Conservation (phyloP, 2,888 invertebrate species). For the Ormyrus labotus region DNA sequence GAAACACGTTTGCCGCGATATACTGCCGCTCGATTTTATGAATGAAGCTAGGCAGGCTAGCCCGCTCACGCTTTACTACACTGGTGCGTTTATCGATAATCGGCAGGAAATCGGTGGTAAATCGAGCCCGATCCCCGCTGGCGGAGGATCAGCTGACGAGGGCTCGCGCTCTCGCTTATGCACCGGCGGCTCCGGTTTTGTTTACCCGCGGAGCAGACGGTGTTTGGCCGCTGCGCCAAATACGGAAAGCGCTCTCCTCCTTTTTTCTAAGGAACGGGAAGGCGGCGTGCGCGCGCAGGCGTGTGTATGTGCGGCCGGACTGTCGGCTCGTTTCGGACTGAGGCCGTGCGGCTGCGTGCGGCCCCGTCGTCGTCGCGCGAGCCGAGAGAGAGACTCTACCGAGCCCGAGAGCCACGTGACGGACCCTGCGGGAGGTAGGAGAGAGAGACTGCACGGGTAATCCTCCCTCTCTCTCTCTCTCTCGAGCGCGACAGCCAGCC, state of each 20-base stretch:
- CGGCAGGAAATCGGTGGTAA: not conserved
- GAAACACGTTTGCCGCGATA: conserved; percentile 36
- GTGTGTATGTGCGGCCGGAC: conserved; percentile 66
- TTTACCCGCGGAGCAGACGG: conserved; percentile 53
- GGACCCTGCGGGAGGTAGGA: conserved; percentile 74
- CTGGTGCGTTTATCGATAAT: not conserved
- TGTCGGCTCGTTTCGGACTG: conserved; percentile 73
- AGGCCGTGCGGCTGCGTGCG: conserved; percentile 54
- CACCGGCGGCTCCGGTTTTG: conserved; percentile 33
- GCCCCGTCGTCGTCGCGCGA: conserved; percentile 48
- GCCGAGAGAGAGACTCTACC: conserved; percentile 17
- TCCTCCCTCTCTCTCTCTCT: conserved; percentile 1
- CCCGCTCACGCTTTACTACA: not conserved
- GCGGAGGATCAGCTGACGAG: conserved; percentile 32
- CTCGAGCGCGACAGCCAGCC: not conserved
- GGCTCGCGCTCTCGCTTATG: not conserved
- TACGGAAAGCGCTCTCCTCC: conserved; percentile 49
- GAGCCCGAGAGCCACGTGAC: conserved; percentile 70
- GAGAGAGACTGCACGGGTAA: not conserved
- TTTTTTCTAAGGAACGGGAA: conserved; percentile 28
- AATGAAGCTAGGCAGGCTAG: conserved; percentile 30
- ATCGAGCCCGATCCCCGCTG: not conserved
- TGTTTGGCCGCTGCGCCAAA: conserved; percentile 49
- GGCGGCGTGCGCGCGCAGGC: conserved; percentile 4
- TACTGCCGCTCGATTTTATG: conserved; percentile 34